Conservation (phyloP, 2,888 invertebrate genomes). For the Drosophila paramelanica region DNA sequence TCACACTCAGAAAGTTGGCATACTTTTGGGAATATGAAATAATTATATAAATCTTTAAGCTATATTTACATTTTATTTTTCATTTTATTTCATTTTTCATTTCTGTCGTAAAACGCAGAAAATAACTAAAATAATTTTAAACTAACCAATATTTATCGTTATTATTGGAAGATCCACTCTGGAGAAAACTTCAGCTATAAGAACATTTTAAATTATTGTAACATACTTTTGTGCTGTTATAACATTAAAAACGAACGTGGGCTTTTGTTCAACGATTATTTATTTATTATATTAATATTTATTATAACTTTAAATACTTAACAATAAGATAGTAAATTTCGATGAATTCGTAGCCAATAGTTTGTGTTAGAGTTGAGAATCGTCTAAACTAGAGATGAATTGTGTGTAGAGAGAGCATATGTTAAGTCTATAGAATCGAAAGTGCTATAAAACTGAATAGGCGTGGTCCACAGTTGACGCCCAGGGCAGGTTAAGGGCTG, state of each 20-base stretch:
- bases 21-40: slow-evolving; percentile 5
- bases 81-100: too few species aligned
- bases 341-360: slow-evolving; percentile 42
- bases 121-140: too few species aligned
- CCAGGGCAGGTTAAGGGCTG: slow-evolving; percentile 60
- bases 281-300: slow-evolving; percentile 51
- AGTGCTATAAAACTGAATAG: slow-evolving; percentile 51
- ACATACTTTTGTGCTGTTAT: slow-evolving; percentile 51
- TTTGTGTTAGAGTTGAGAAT: slow-evolving; percentile 17
- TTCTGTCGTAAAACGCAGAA: background rate
- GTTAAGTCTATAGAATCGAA: slow-evolving; percentile 47
- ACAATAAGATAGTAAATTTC: slow-evolving; percentile 48
- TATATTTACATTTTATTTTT: too few species aligned
- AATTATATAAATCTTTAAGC: background rate
- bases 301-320: slow-evolving; percentile 71
- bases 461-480: slow-evolving; percentile 52
- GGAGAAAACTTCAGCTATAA: too few species aligned
- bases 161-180: too few species aligned
- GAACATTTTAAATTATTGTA: background rate
- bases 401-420: slow-evolving; percentile 20
- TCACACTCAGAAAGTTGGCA: background rate
- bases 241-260: background rate
- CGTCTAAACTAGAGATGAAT: slow-evolving; percentile 33
- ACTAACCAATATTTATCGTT: too few species aligned
- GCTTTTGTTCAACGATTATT: slow-evolving; percentile 58